Evolutionary conservation across 1,140 invertebrate species (phyloP), one percentile per base, ranked within the genome.

Genomic region (Limonius californicus): DNA sequence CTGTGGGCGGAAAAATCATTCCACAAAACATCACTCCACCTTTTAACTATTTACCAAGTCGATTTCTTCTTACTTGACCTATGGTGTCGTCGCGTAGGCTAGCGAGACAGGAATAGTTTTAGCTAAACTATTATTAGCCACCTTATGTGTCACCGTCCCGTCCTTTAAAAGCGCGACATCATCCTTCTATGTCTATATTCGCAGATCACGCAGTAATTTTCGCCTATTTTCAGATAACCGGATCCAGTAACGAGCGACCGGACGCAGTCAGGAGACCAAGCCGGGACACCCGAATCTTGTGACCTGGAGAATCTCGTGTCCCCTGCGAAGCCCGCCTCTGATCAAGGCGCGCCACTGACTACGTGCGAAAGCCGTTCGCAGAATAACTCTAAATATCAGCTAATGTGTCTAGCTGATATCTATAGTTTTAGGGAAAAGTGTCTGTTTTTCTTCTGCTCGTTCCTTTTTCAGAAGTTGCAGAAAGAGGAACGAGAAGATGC

Each of bases 211-310:
- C 7, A 50, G 3, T 50, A 18, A 50, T 50, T 21, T 21, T 50
- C 19, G 7, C 19, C 8, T 50, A 21, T 50, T 50, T 50, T 21
- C 45, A 50, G 45, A 6, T 12, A n/a, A 39, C 2, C 2, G 45
- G 45, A 50, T 50, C 45, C 45, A 50, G n/a, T 8, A 50, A 14
- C 12, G 45, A 50, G 3, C 1, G 14, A 50, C 4, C 16, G 45
- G 19, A 50, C 45, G 16, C 20, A 21, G 45, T 7, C 9, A 50
- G 45, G 2, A 12, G 45, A 50, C 18, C 2, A 6, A 18, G 45
- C 59, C 59, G 59, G 53, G 59, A 61, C 53, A 42, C 23, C 54
- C 15, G 54, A 32, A 16, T 61, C 59, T 61, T 61, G 19, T 55
- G 59, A 61, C 59, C 59, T 61, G 59, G 23, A 61, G 59, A 61